These are phyloP conservation scores for Megathymus violae DNA, from an alignment of 1,140 invertebrate species.

Conservation along the genomic window DNA sequence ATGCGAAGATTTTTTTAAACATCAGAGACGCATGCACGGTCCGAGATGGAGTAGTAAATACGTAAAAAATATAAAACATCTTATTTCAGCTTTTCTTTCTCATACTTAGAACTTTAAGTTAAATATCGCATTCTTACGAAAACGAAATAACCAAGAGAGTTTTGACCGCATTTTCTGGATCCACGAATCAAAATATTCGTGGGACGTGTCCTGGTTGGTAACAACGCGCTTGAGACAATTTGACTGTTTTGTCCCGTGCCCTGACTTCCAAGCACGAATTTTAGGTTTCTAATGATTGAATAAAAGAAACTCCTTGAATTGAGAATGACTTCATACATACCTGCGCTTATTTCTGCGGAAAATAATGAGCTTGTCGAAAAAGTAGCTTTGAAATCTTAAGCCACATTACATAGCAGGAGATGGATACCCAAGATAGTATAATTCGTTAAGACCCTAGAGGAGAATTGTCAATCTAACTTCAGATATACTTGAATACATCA, in stretches of 20 bases:
- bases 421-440: no score
- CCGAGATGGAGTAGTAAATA: no score
- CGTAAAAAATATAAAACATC: neutral
- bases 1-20: no score
- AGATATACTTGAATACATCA: no score
- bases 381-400: no score
- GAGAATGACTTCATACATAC: no score
- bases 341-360: no score
- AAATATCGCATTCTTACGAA: constrained; percentile 3
- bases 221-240: constrained; percentile 28
- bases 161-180: constrained; percentile 18
- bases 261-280: constrained; percentile 15
- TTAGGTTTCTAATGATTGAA: constrained; percentile 17
- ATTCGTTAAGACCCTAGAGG: no score
- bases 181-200: constrained; percentile 35
- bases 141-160: constrained; percentile 16
- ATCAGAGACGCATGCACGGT: no score
- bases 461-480: no score
- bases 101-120: neutral
- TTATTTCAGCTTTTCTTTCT: neutral
- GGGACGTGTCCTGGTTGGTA: constrained; percentile 23
- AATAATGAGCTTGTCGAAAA: no score
- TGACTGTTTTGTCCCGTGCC: constrained; percentile 27
- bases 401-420: no score
- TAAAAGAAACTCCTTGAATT: constrained; percentile 3